These are phyloP conservation scores for Carabus problematicus DNA, from an alignment of 2,888 invertebrate genomes.

Conservation along the genomic window DNA sequence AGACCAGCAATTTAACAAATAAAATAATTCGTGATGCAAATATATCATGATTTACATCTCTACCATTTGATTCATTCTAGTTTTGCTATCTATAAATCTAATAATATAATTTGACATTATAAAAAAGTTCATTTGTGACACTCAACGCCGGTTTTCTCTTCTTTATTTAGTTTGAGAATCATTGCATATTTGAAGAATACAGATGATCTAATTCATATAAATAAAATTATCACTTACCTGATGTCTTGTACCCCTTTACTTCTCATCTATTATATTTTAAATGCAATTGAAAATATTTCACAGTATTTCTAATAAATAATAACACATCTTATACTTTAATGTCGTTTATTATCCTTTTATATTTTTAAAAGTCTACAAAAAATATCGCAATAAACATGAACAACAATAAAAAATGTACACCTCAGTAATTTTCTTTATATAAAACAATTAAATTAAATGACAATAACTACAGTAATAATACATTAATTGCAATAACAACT, in stretches of 20 bases:
- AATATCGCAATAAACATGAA: constrained; percentile 38
- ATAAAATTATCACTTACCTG: no score
- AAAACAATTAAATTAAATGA: constrained; percentile 37
- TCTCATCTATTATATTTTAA: constrained; percentile 3
- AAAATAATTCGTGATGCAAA: no score
- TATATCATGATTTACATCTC: no score
- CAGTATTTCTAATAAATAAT: neutral
- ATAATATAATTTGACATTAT: no score
- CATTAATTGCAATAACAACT: constrained; percentile 35
- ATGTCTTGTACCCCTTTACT: neutral
- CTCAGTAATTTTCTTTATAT: constrained; percentile 33
- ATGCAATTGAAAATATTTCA: constrained; percentile 3
- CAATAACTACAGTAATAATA: constrained; percentile 30
- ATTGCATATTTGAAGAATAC: no score
- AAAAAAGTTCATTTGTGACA: no score
- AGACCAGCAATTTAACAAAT: no score
- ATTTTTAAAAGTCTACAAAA: constrained; percentile 43
- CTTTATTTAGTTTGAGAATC: no score
- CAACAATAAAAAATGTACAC: constrained; percentile 42
- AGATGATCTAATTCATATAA: no score
- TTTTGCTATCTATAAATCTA: no score
- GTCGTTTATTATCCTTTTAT: constrained; percentile 37
- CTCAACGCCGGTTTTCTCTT: no score
- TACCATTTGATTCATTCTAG: no score
- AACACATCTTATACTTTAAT: constrained; percentile 24